Conservation (phyloP, 2,888 invertebrate genomes). For the Tachina lurida region DNA sequence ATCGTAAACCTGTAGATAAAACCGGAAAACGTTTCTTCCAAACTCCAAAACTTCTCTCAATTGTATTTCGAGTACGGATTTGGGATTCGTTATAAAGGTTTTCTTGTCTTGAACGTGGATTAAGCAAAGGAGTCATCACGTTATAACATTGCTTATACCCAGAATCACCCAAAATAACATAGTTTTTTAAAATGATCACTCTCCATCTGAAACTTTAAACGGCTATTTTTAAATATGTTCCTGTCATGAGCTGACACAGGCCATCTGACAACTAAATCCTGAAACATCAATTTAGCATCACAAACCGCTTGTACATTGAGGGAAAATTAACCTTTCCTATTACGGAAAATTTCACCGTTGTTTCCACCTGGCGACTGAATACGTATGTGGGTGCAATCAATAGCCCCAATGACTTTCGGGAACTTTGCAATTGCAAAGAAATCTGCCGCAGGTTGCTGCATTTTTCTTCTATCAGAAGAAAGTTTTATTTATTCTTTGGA, state of each 20-base stretch:
- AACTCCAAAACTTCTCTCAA: slow-evolving; percentile 35
- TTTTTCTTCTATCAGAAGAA: slow-evolving; percentile 5
- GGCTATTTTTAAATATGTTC: slow-evolving; percentile 46
- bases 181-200: neutral
- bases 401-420: too few relatives aligned
- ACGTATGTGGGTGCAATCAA: too few relatives aligned
- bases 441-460: slow-evolving; percentile 4
- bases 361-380: neutral
- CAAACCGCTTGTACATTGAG: neutral
- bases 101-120: slow-evolving; percentile 26
- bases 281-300: slow-evolving; percentile 22
- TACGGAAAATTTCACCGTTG: neutral
- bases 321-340: slow-evolving; percentile 8
- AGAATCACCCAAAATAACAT: slow-evolving; percentile 10
- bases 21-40: slow-evolving; percentile 27
- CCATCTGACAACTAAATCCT: slow-evolving; percentile 33
- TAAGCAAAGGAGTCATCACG: slow-evolving; percentile 8
- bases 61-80: slow-evolving; percentile 48
- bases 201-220: neutral
- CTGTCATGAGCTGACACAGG: slow-evolving; percentile 37
- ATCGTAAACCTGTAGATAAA: slow-evolving; percentile 13
- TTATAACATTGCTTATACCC: slow-evolving; percentile 40
- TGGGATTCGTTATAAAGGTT: slow-evolving; percentile 40
- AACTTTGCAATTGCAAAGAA: neutral
- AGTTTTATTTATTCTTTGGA: slow-evolving; percentile 32